These are phyloP conservation scores for Dryocosmus kuriphilus DNA, from an alignment of 2,888 invertebrate species.

Conservation along the genomic window DNA sequence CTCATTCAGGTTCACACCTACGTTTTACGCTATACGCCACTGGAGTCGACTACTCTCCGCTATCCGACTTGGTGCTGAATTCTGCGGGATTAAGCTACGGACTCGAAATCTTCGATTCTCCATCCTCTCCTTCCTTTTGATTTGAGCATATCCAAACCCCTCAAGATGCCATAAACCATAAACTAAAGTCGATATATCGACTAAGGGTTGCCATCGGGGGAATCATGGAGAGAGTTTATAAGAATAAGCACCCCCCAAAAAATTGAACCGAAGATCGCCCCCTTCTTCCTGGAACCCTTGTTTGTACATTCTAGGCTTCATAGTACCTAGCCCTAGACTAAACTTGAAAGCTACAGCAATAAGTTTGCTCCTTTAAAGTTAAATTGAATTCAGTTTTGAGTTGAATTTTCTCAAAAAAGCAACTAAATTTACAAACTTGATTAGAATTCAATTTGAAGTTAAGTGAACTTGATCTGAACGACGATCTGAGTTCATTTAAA, in stretches of 20 bases:
- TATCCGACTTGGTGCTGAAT: constrained; percentile 40
- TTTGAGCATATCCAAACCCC: constrained; percentile 7
- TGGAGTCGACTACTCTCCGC: constrained; percentile 49
- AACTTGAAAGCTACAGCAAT: too few relatives aligned
- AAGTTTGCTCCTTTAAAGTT: too few relatives aligned
- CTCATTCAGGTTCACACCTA: constrained; percentile 44
- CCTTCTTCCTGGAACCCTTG: background rate
- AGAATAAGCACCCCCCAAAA: constrained; percentile 14
- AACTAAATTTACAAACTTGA: too few relatives aligned
- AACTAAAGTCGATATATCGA: too few relatives aligned
- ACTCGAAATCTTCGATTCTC: constrained; percentile 8
- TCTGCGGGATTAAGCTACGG: constrained; percentile 38
- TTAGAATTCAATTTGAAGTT: too few relatives aligned
- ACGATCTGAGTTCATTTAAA: too few relatives aligned
- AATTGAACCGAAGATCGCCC: background rate
- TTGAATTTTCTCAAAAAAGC: too few relatives aligned
- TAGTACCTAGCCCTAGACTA: too few relatives aligned
- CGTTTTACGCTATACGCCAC: constrained; percentile 40
- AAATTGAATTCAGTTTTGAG: too few relatives aligned
- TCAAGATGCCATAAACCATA: too few relatives aligned
- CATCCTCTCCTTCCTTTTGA: constrained; percentile 29
- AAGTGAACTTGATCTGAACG: too few relatives aligned
- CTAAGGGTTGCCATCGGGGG: too few relatives aligned
- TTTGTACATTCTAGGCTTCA: constrained; percentile 8
- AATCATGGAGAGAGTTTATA: background rate